phyloP scores from a whole-genome alignment of 2,888 invertebrate genomes.

The Eledone cirrhosa region DNA sequence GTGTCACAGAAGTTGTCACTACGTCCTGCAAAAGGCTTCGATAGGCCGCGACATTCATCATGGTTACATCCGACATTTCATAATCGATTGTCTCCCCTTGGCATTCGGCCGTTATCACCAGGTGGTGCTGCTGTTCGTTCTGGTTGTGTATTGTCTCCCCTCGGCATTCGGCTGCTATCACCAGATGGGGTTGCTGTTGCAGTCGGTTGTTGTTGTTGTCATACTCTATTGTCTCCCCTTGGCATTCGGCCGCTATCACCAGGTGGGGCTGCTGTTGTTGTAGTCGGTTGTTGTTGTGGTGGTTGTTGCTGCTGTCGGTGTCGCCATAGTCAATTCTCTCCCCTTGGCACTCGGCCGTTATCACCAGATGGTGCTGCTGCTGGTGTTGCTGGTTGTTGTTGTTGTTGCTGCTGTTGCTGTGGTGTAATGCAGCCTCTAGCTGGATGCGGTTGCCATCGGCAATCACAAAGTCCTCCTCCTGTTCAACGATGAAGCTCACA shows the following conservation, averaged over 20 bases:
- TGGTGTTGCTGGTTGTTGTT: too few relatives aligned
- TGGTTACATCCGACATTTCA: conserved; percentile 50
- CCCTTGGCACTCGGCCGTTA: conserved; percentile 47
- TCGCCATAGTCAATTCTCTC: conserved; percentile 49
- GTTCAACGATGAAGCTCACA: conserved; percentile 43
- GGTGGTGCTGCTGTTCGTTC: too few relatives aligned
- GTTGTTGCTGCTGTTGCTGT: too few relatives aligned
- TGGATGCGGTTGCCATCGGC: conserved; percentile 38
- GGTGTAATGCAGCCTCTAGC: conserved; percentile 44
- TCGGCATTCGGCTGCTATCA: too few relatives aligned
- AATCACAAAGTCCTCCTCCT: too few relatives aligned
- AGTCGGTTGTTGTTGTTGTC: too few relatives aligned
- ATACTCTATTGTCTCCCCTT: conserved; percentile 49
- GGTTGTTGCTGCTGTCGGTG: too few relatives aligned
- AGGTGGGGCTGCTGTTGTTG: too few relatives aligned
- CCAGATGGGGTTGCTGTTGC: too few relatives aligned
- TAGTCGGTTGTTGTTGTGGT: too few relatives aligned
- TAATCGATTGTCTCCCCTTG: conserved; percentile 51
- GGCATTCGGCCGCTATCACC: conserved; percentile 49
- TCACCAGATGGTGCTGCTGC: too few relatives aligned
- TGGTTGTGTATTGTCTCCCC: too few relatives aligned
- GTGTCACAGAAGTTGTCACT: conserved; percentile 33
- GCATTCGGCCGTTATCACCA: conserved; percentile 50
- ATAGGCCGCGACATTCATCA: conserved; percentile 45
- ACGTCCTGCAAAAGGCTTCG: conserved; percentile 43